Evolutionary conservation across 2,888 invertebrate genomes (phyloP).

Genomic region (Leucozona laternaria): DNA sequence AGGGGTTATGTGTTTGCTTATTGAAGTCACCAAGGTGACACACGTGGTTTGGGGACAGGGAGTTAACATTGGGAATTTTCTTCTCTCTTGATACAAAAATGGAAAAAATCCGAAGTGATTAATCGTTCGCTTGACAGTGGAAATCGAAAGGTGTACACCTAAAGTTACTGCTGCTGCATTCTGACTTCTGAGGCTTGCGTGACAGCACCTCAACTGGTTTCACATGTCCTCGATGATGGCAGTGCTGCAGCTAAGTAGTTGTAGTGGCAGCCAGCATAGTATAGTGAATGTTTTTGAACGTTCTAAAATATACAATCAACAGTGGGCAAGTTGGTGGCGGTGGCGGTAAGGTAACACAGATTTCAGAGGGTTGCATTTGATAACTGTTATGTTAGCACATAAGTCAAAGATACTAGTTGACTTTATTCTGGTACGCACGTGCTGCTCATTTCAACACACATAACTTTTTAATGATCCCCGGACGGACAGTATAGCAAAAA

Average conservation of each 20-base stretch:
- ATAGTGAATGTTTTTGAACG: slow-evolving; percentile 25
- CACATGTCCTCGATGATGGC: slow-evolving; percentile 68
- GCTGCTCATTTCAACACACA: slow-evolving; percentile 25
- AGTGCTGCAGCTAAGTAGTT: not conserved
- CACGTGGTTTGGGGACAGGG: slow-evolving; percentile 54
- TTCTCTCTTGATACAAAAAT: slow-evolving; percentile 17
- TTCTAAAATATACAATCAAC: slow-evolving; percentile 23
- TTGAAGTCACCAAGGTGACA: slow-evolving; percentile 68
- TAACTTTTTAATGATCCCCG: slow-evolving; percentile 40
- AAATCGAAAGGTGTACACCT: slow-evolving; percentile 73
- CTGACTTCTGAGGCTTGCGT: slow-evolving; percentile 66
- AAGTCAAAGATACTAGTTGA: slow-evolving; percentile 71
- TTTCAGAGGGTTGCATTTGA: slow-evolving; percentile 55
- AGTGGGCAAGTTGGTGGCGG: not conserved
- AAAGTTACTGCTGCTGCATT: slow-evolving; percentile 31
- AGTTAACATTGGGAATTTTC: slow-evolving; percentile 43
- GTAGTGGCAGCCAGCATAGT: not conserved
- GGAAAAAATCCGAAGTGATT: slow-evolving; percentile 56
- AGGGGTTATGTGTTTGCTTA: slow-evolving; percentile 61
- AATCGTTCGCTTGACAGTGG: slow-evolving; percentile 69
- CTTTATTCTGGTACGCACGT: slow-evolving; percentile 52
- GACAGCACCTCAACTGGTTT: slow-evolving; percentile 73
- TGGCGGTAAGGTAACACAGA: slow-evolving; percentile 3
- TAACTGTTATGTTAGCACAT: slow-evolving; percentile 42
- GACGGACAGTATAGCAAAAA: not conserved